These are phyloP conservation scores for Antedon bifida DNA, from an alignment of 35 echinoderm and acorn worm species.

Conservation along the genomic window DNA sequence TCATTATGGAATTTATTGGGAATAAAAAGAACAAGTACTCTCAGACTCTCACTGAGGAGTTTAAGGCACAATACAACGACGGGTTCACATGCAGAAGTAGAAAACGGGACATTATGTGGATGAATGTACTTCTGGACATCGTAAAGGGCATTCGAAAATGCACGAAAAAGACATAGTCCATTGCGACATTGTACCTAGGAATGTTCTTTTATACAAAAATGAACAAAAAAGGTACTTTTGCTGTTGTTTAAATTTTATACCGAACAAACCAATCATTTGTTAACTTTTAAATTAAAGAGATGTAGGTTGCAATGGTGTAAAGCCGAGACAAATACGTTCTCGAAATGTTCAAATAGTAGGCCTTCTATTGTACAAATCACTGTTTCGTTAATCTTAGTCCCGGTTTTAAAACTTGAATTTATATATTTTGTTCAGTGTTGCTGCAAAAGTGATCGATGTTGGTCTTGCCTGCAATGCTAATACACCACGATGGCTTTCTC, in stretches of 20 bases:
- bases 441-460: not conserved
- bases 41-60: not conserved
- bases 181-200: not conserved
- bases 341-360: too few species aligned
- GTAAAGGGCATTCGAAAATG: not conserved
- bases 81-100: not conserved
- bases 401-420: not conserved
- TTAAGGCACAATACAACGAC: not conserved
- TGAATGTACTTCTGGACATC: not conserved
- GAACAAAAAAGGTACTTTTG: not conserved
- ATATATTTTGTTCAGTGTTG: not conserved
- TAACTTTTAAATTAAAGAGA: too few species aligned
- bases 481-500: not conserved
- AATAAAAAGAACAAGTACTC: not conserved
- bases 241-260: too few species aligned
- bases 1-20: not conserved
- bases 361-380: too few species aligned
- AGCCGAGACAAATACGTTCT: too few species aligned
- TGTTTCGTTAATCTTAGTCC: too few species aligned
- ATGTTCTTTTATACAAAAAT: not conserved
- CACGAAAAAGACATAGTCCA: not conserved
- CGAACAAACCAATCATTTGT: too few species aligned
- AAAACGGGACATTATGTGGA: not conserved
- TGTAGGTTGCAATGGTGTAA: too few species aligned
- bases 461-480: not conserved